Evolutionary conservation across 2,797 vertebrate species (phyloP).

Genomic region (Gastrophryne carolinensis): DNA sequence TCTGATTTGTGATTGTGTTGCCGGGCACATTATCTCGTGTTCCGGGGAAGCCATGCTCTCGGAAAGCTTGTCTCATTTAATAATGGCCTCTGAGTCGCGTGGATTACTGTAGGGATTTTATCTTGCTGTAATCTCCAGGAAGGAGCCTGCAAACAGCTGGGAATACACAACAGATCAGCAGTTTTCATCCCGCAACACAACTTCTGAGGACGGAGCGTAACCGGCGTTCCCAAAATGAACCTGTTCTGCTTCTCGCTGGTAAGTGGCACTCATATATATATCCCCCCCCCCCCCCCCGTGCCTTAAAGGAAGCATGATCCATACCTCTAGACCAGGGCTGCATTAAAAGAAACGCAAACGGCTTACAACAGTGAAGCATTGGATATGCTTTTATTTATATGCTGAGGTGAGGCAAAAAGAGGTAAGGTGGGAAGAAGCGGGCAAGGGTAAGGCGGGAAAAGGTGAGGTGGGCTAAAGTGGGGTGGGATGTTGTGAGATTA

Average conservation of each 20-base stretch:
- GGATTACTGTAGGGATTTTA: constrained; percentile 94
- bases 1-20: constrained; percentile 50
- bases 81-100: constrained; percentile 84
- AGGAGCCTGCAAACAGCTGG: constrained; percentile 77
- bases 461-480: too few relatives aligned
- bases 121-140: constrained; percentile 85
- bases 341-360: too few relatives aligned
- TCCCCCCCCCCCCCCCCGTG: too few relatives aligned
- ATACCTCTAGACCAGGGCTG: too few relatives aligned
- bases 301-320: too few relatives aligned
- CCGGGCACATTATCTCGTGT: constrained; percentile 59
- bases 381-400: too few relatives aligned
- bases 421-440: too few relatives aligned
- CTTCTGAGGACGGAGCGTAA: constrained; percentile 49
- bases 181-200: constrained; percentile 54
- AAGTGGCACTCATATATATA: constrained; percentile 63
- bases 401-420: too few relatives aligned
- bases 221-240: constrained; percentile 75
- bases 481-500: too few relatives aligned
- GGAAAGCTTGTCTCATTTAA: constrained; percentile 69
- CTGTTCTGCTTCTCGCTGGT: constrained; percentile 97
- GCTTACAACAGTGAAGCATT: too few relatives aligned
- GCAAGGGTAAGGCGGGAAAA: too few relatives aligned
- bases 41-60: constrained; percentile 62
- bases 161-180: constrained; percentile 61